Evolutionary conservation across 2,888 invertebrate species (phyloP), one percentile per base, ranked within the genome.

Genomic region (Drosophila antonietae): DNA sequence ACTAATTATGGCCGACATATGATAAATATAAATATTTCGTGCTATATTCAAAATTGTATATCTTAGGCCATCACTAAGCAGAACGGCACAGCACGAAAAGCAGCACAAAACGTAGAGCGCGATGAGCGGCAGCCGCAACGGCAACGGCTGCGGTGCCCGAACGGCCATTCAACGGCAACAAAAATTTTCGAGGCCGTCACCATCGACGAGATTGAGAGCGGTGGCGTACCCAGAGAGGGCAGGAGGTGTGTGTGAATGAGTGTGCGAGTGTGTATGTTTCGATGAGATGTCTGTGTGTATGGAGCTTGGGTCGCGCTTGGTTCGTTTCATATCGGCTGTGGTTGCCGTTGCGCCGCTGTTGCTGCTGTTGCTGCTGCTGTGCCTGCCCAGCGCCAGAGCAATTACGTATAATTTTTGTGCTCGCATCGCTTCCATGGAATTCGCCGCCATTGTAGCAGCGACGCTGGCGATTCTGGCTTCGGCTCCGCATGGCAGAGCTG

Each of bases 371-470:
- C 58, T 53, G 59, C 70, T 62, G 80, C 73, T 80, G 81, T 75
- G 80, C 80, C 69, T 70, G 83, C 80, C 80, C 83, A 80, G 83
- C 83, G 76, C 60, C 85, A 83, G 73, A 75, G 81, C 84, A 81
- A 87, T 81, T 83, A 87, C 85, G 80, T 84, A 79, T 76, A 76
- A 81, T 84, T 83, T 87, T 69, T 65, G 68, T 69, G 74, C 64
- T 78, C 62, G 63, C 58, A 58, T 67, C 75, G 73, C 62, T 80
- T 80, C 70, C 80, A 76, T 76, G 77, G 79, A 79, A 79, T 73
- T 79, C 43, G 59, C 64, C 47, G 44, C 56, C 66, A 68, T 66
- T 68, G 57, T 44, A 15, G 35, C 20, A 57, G 33, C 33, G 39
- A 44, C 57, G 57, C 44, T 57, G 49, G 46, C 39, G 68, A 51